Percentiles rank a stretch among this genome's conserved stretches.
Evolutionary conservation across 2,113 vertebrate species (phyloP).

Genomic region (Pyxicephalus adspersus): DNA sequence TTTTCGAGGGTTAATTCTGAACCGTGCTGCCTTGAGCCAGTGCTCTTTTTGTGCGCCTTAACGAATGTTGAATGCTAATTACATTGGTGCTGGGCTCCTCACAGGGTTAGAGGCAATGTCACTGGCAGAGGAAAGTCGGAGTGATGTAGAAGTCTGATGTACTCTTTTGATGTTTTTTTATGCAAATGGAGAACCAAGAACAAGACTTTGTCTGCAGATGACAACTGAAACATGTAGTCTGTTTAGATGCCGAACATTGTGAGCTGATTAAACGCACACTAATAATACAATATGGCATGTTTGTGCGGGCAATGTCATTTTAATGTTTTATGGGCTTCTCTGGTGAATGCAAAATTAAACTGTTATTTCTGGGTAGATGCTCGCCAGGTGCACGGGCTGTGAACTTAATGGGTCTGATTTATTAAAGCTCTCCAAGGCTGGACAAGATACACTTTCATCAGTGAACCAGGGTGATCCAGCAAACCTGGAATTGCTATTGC

Average conservation of each 20-base stretch:
- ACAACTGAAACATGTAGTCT: background rate
- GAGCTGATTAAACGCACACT: too few relatives aligned
- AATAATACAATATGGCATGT: too few relatives aligned
- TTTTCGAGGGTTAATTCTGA: background rate
- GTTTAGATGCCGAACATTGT: background rate
- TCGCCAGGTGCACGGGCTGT: too few relatives aligned
- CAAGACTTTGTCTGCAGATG: background rate
- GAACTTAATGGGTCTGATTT: too few relatives aligned
- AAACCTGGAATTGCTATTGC: too few relatives aligned
- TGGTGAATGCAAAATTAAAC: too few relatives aligned
- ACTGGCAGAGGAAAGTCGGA: conserved; percentile 20
- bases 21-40: background rate
- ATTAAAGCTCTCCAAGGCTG: too few relatives aligned
- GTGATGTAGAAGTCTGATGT: background rate
- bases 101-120: conserved; percentile 40
- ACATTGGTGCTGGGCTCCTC: background rate
- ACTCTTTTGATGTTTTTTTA: background rate
- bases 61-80: conserved; percentile 35
- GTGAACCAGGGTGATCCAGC: too few relatives aligned
- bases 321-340: too few relatives aligned
- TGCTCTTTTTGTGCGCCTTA: background rate
- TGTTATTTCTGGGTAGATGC: too few relatives aligned
- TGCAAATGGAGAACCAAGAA: background rate
- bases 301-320: too few relatives aligned
- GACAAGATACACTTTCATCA: too few relatives aligned